A percentile compares a stretch with the other conserved stretches of the same genome.
Conservation (phyloP, 2,113 vertebrate species). For the Colius striatus region DNA sequence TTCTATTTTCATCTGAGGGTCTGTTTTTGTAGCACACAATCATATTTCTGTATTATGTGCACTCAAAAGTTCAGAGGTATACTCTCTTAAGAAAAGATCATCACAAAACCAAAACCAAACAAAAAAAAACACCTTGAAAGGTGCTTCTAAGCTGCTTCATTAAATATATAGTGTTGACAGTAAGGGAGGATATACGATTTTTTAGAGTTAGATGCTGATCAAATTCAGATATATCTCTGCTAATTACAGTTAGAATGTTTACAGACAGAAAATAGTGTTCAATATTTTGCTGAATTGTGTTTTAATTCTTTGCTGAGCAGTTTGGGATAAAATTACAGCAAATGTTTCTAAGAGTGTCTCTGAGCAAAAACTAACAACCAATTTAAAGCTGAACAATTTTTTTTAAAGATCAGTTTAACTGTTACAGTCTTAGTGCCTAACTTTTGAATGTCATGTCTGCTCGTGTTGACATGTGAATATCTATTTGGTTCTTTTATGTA, state of each 20-base stretch:
- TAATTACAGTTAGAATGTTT: neutral
- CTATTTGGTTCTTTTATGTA: neutral
- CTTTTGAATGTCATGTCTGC: neutral
- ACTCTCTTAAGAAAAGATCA: neutral
- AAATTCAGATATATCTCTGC: neutral
- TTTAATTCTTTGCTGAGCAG: neutral
- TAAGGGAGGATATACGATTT: neutral
- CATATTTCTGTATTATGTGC: neutral
- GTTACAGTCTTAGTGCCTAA: neutral
- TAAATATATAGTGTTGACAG: neutral
- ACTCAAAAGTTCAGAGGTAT: neutral
- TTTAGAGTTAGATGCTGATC: neutral
- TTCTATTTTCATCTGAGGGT: neutral
- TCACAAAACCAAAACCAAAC: neutral
- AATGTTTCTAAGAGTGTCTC: neutral
- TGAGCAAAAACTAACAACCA: neutral
- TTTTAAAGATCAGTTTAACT: neutral
- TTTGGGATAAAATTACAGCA: neutral
- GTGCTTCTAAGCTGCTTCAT: neutral
- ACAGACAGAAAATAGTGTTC: neutral
- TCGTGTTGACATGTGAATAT: neutral
- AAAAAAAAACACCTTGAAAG: neutral
- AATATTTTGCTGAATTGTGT: neutral
- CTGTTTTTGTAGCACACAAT: neutral
- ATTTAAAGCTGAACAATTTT: neutral